Base-by-base conservation (phyloP, 2,113 vertebrate species). In the Dunckerocampus dactyliophorus region DNA sequence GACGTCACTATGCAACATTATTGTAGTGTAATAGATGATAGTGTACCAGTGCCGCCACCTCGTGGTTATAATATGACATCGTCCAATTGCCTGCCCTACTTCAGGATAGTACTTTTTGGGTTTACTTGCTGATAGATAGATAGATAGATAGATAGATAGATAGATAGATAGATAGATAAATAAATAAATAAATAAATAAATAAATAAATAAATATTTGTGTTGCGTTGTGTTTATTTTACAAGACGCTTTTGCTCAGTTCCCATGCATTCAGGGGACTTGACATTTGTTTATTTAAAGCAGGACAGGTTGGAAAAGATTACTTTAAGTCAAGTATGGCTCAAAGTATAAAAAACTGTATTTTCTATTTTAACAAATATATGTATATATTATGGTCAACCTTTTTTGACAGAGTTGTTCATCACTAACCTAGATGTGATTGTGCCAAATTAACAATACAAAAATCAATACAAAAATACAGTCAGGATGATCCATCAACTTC, bases 401-500 rank as follows among this genome's bases (percentile, higher is more conserved):
- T 47, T n/a, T 47, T 19, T 19, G 39, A 43, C 39, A 17, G n/a
- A n/a, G n/a, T n/a, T n/a, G n/a, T 10, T n/a, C 47, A 47, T 19
- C 17, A 19, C 8, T 10, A 47, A 19, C 9, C 17, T 19, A 47
- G 2, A 12, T 17, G 45, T 12, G 45, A 17, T 16, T 46, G 15
- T 14, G 3, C 16, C 1, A 46, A 6, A 46, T 46, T 46, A 34
- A 5, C 31, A 34, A 11, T 47, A 19, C 10, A n/a, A 47, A 19
- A 17, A 47, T 17, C 8, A 0, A 49, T 49, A 22, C 13, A 19
- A 56, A 58, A 56, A 22, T 45, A n/a, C 10, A 61, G 14, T 43
- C 13, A 14, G 14, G 67, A 8, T 59, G 24, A 47, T 47, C 42
- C 65, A 43, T 24, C 5, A 21, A 43, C 57, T 50, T 60, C 49